These are phyloP conservation scores for Linurgus olivaceus DNA, from an alignment of 2,797 vertebrate genomes.

Conservation along the genomic window DNA sequence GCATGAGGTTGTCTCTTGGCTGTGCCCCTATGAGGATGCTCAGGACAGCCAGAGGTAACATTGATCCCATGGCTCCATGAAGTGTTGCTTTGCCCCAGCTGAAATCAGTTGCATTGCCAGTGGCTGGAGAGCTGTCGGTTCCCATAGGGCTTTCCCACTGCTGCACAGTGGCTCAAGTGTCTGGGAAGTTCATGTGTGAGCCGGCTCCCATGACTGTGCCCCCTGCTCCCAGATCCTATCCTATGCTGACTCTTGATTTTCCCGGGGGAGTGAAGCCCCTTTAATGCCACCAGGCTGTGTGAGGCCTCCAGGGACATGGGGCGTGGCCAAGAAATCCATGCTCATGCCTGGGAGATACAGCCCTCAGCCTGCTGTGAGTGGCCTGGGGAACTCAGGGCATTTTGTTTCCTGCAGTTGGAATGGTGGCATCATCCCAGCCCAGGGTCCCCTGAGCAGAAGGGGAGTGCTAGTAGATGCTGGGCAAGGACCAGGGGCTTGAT, in stretches of 20 bases:
- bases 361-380: neutral
- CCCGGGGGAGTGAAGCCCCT: neutral
- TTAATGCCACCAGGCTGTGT: rapidly evolving
- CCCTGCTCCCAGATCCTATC: neutral
- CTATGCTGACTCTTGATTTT: neutral
- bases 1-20: neutral
- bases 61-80: rapidly evolving
- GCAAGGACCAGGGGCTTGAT: neutral
- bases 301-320: neutral
- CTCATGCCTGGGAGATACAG: neutral
- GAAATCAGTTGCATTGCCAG: neutral
- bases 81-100: neutral
- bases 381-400: rapidly evolving
- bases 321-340: neutral
- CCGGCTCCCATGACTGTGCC: neutral
- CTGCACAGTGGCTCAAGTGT: rapidly evolving
- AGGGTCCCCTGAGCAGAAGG: neutral
- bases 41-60: neutral
- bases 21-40: neutral
- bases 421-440: neutral
- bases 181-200: neutral
- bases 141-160: rapidly evolving
- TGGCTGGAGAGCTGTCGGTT: neutral
- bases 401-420: neutral
- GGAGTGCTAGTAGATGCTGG: neutral